Percentiles rank a stretch among this genome's conserved stretches.
phyloP scores from a whole-genome alignment of 2,888 invertebrate genomes.

The Tenthredo livida region DNA sequence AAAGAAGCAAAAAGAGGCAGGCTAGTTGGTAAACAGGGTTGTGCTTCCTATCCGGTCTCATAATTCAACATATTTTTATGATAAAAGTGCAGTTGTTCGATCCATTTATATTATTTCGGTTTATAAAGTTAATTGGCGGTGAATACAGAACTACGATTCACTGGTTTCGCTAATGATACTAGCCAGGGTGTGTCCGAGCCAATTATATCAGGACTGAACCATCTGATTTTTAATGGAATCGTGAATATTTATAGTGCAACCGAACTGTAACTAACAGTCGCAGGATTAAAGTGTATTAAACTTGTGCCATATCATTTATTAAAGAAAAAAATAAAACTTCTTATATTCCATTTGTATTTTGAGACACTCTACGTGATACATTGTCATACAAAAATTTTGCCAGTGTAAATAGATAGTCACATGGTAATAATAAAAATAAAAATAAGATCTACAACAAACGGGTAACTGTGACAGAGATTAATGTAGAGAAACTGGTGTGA shows the following conservation, averaged over 20 bases:
- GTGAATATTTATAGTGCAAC: neutral
- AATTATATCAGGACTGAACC: neutral
- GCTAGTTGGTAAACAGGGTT: neutral
- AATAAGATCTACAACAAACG: neutral
- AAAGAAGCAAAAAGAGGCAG: slow-evolving; percentile 11
- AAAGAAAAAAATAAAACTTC: neutral
- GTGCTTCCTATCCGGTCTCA: neutral
- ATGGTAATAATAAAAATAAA: neutral
- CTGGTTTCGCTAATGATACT: neutral
- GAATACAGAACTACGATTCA: neutral
- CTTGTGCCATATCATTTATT: neutral
- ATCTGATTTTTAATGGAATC: neutral
- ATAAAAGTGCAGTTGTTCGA: slow-evolving; percentile 23
- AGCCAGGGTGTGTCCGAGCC: neutral
- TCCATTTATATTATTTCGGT: neutral
- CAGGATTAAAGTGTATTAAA: slow-evolving; percentile 12
- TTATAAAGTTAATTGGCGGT: neutral
- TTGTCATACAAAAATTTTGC: neutral
- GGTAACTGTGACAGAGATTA: neutral
- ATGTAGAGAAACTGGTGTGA: neutral
- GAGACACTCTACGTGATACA: neutral
- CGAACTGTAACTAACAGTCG: neutral
- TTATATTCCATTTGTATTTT: slow-evolving; percentile 5
- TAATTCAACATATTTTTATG: neutral
- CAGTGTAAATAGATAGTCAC: neutral